phyloP scores from a whole-genome alignment of 1,140 invertebrate species.

The Subanguina moxae region DNA sequence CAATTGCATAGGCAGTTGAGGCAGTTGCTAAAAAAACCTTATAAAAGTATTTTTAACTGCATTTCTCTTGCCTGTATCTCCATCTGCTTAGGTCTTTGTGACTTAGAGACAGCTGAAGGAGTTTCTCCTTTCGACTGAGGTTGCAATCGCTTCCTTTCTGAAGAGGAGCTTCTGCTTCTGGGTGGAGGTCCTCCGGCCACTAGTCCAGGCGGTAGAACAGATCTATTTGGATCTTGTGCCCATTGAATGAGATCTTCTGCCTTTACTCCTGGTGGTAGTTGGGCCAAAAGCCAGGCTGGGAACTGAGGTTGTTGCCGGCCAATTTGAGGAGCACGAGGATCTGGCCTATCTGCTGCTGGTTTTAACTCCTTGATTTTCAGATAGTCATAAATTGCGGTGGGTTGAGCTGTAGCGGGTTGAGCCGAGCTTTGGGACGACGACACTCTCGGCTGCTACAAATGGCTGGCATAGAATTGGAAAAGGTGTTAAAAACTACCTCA shows the following conservation, averaged over 20 bases:
- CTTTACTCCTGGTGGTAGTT: slow-evolving; percentile 33
- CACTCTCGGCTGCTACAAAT: slow-evolving; percentile 22
- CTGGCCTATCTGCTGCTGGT: slow-evolving; percentile 9
- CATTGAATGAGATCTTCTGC: slow-evolving; percentile 21
- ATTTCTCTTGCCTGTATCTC: no score
- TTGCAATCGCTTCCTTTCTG: slow-evolving; percentile 33
- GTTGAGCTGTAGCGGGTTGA: slow-evolving; percentile 25
- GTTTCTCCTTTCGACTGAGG: slow-evolving; percentile 53
- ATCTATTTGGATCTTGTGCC: neutral
- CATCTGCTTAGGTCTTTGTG: neutral
- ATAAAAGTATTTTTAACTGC: no score
- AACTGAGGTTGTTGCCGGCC: slow-evolving; percentile 5
- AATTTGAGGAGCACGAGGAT: slow-evolving; percentile 10
- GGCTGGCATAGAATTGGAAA: neutral
- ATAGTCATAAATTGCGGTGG: slow-evolving; percentile 55
- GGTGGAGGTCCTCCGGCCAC: slow-evolving; percentile 20
- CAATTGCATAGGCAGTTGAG: slow-evolving; percentile 38
- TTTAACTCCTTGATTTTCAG: slow-evolving; percentile 51
- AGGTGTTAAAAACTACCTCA: slow-evolving; percentile 20
- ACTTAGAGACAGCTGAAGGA: slow-evolving; percentile 25
- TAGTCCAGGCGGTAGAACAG: slow-evolving; percentile 4
- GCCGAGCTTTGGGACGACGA: neutral
- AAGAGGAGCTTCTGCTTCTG: neutral
- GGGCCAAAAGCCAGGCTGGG: slow-evolving; percentile 22
- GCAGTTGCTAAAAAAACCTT: neutral